Evolutionary conservation across 2,797 vertebrate species (phyloP).

Genomic region (Lepus oiostolus): DNA sequence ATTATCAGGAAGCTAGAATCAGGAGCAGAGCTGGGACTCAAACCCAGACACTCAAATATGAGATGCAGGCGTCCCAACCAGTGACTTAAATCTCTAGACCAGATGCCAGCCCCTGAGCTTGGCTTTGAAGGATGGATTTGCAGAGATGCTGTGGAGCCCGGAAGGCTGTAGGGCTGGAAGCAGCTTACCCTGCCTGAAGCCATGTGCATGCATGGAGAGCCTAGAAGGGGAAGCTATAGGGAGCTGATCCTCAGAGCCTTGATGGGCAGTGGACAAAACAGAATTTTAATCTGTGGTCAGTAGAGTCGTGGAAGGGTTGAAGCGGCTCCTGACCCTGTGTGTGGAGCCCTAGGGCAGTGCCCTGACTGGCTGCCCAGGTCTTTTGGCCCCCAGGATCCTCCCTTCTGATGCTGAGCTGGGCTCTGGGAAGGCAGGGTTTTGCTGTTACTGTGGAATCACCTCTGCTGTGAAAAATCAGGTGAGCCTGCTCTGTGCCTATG

Average conservation of each 20-base stretch:
- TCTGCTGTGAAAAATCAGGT: slow-evolving; percentile 18
- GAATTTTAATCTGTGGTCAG: background rate
- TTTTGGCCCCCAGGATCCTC: background rate
- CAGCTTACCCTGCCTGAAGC: background rate
- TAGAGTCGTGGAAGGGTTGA: background rate
- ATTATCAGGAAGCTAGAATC: too few species aligned
- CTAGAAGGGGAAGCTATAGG: background rate
- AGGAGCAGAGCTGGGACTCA: too few species aligned
- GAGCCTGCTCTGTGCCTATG: background rate
- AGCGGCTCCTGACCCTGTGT: background rate
- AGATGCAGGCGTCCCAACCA: too few species aligned
- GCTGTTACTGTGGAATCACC: slow-evolving; percentile 26
- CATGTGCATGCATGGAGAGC: background rate
- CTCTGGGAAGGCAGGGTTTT: slow-evolving; percentile 45
- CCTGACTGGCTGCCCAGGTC: background rate
- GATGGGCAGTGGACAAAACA: background rate
- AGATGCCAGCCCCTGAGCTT: background rate
- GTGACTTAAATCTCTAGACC: too few species aligned
- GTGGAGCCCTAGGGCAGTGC: background rate
- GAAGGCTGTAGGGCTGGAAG: slow-evolving; percentile 1
- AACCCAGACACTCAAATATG: too few species aligned
- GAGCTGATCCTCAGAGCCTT: background rate
- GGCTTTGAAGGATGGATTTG: background rate
- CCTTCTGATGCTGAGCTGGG: slow-evolving; percentile 23
- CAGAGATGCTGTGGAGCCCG: background rate